Evolutionary conservation across 2,888 invertebrate genomes (phyloP).

Genomic region (Microdon myrmicae): DNA sequence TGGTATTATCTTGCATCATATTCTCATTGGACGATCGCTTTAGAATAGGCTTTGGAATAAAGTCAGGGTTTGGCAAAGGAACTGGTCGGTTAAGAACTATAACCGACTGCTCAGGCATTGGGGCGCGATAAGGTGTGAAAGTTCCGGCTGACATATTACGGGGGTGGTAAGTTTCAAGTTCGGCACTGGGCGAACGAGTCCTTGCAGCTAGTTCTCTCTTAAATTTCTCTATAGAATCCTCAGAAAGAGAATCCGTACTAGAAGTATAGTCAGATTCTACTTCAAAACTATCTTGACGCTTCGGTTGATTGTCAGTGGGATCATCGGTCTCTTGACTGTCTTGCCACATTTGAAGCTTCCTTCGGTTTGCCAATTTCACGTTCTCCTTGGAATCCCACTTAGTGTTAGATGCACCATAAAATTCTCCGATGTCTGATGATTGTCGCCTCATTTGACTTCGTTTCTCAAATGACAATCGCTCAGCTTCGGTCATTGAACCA

Average conservation of each 20-base stretch:
- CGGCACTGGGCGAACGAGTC: slow-evolving; percentile 67
- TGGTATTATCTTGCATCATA: slow-evolving; percentile 58
- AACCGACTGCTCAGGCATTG: slow-evolving; percentile 70
- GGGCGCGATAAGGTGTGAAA: slow-evolving; percentile 64
- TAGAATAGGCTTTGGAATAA: slow-evolving; percentile 82
- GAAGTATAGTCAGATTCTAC: slow-evolving; percentile 74
- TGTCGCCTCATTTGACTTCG: slow-evolving; percentile 67
- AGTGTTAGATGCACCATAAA: slow-evolving; percentile 45
- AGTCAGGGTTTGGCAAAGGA: slow-evolving; percentile 76
- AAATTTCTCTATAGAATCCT: slow-evolving; percentile 66
- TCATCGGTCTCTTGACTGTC: slow-evolving; percentile 53
- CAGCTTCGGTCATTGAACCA: slow-evolving; percentile 69
- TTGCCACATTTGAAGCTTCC: slow-evolving; percentile 49
- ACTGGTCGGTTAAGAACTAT: slow-evolving; percentile 71
- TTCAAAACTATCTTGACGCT: slow-evolving; percentile 62
- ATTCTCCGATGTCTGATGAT: slow-evolving; percentile 67
- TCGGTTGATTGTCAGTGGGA: slow-evolving; percentile 56
- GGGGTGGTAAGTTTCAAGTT: slow-evolving; percentile 77
- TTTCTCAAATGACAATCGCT: slow-evolving; percentile 67
- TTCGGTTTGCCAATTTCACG: slow-evolving; percentile 53
- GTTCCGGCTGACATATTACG: slow-evolving; percentile 68
- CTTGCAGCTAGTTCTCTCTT: slow-evolving; percentile 64
- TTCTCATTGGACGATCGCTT: slow-evolving; percentile 70
- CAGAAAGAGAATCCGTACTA: slow-evolving; percentile 70
- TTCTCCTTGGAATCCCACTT: slow-evolving; percentile 64